These are phyloP conservation scores for Callocephalon fimbriatum DNA, from an alignment of 2,113 vertebrate species.

Conservation along the genomic window DNA sequence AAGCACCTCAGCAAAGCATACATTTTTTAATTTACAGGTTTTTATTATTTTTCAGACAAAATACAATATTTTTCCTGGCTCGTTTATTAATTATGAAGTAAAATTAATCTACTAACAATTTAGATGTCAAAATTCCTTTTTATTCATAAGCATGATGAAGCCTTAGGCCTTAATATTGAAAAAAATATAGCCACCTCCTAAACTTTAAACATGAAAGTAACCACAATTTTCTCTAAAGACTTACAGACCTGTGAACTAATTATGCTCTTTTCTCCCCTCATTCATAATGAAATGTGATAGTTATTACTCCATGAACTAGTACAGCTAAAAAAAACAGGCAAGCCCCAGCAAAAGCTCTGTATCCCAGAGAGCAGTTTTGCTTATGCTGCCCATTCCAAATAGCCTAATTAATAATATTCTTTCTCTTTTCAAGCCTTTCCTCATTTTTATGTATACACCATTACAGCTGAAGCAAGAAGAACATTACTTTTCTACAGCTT, in stretches of 20 bases:
- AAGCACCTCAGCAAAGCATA: constrained; percentile 22
- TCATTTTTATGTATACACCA: neutral
- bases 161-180: neutral
- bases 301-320: neutral
- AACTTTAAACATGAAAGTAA: neutral
- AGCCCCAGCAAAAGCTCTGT: neutral
- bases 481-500: neutral
- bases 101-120: neutral
- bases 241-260: neutral
- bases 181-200: neutral
- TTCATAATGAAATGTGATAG: neutral
- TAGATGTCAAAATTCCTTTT: neutral
- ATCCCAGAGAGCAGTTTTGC: neutral
- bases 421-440: neutral
- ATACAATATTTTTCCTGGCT: neutral
- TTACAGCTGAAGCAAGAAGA: neutral
- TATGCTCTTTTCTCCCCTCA: neutral
- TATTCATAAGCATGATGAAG: neutral
- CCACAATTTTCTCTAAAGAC: neutral
- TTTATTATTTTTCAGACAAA: neutral
- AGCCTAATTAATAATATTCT: neutral
- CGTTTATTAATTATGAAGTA: neutral
- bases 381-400: neutral
- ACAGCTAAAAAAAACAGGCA: neutral
- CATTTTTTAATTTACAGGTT: neutral